phyloP scores from a whole-genome alignment of 2,113 vertebrate genomes.

The Microtus oregoni region DNA sequence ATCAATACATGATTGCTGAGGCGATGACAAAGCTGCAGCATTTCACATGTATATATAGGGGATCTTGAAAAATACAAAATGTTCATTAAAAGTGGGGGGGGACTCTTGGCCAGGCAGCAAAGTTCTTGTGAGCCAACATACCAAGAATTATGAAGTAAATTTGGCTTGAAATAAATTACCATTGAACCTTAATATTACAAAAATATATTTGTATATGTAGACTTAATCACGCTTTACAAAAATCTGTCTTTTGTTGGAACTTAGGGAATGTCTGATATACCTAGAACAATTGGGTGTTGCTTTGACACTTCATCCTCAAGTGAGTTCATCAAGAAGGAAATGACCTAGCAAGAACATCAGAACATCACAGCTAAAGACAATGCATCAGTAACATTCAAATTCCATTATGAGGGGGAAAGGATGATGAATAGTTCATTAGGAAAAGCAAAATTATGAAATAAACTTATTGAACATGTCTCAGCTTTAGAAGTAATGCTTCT shows the following conservation, averaged over 20 bases:
- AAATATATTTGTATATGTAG: too few species aligned
- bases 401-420: slow-evolving; percentile 53
- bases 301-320: background rate
- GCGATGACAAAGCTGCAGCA: slow-evolving; percentile 47
- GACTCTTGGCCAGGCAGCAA: background rate
- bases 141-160: slow-evolving; percentile 10
- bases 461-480: background rate
- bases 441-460: slow-evolving; percentile 43
- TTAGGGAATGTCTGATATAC: background rate
- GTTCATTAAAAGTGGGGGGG: background rate
- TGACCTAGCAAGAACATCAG: slow-evolving; percentile 34
- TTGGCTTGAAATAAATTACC: slow-evolving; percentile 31
- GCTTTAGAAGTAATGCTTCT: background rate
- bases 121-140: background rate
- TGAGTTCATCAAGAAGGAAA: slow-evolving; percentile 67
- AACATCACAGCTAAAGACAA: slow-evolving; percentile 40
- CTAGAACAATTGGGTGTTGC: background rate
- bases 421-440: slow-evolving; percentile 48
- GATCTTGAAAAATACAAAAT: slow-evolving; percentile 63
- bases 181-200: background rate
- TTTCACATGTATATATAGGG: slow-evolving; percentile 47
- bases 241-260: background rate
- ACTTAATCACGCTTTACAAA: background rate
- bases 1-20: slow-evolving; percentile 71
- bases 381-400: slow-evolving; percentile 37